Base-by-base conservation (phyloP, 2,113 vertebrate genomes). In the Psittacula cyanocephala region DNA sequence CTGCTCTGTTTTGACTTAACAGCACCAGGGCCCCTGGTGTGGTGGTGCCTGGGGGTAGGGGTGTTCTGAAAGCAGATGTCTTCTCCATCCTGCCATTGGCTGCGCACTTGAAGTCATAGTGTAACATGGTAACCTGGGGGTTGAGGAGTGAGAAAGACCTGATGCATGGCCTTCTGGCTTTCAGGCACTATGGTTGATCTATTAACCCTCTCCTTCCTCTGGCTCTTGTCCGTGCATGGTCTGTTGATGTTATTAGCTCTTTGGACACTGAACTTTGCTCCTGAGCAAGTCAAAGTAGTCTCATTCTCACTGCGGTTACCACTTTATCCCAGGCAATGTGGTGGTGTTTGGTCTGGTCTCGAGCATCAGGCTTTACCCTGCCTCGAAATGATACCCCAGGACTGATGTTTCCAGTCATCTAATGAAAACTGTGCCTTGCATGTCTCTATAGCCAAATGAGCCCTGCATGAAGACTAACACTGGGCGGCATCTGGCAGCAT, bases 31-130 rank as follows among this genome's bases (percentile, higher is more conserved):
- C 5, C 27, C 27, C 39, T 55, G 49, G 8, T 46, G 64, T 44
- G 60, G 35, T 27, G 44, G 15, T 41, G 20, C 63, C 52, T 49
- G 64, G 33, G 53, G 28, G 7, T 11, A 6, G 12, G n/a, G 24
- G 46, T 31, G 49, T 15, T 75, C 41, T 89, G 17, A 67, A 44
- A 37, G 69, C 63, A 53, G 53, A 6, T 57, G 18, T 43, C 50
- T 59, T 16, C 65, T 75, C 44, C 8, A 0, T 76, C 2, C 33
- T 4, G 6, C 27, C 25, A 55, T 23, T 3, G 3, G 2, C 49
- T 39, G 29, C 23, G 31, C 5, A 0, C 71, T 88, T 2, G 0
- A 60, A 64, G 22, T 10, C 3, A 1, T 16, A 17, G 27, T 2
- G 1, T 43, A 8, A 27, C 0, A 0, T 41, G 25, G 31, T 33